A percentile compares a stretch with the other conserved stretches of the same genome.
phyloP scores from a whole-genome alignment of 1,140 invertebrate genomes.

The Drusus annulatus region DNA sequence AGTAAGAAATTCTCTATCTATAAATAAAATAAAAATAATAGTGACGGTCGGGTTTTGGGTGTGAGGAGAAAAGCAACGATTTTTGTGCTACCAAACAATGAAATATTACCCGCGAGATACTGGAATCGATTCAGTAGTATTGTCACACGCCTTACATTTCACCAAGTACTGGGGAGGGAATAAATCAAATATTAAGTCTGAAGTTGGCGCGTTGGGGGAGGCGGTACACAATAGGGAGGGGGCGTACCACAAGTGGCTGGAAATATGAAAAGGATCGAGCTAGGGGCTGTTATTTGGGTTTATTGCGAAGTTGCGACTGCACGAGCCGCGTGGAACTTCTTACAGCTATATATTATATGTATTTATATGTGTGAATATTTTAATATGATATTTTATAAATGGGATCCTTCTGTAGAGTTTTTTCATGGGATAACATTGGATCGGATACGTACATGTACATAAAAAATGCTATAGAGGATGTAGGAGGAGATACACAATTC shows the following conservation, averaged over 20 bases:
- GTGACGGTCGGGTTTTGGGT: neutral
- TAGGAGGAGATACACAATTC: too few species aligned
- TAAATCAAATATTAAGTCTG: constrained; percentile 60
- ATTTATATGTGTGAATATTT: too few species aligned
- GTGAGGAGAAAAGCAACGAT: neutral
- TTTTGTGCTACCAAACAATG: neutral
- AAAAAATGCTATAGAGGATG: too few species aligned
- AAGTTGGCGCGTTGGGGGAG: constrained; percentile 52
- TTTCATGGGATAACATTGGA: too few species aligned
- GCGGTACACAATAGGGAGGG: neutral
- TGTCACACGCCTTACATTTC: constrained; percentile 26
- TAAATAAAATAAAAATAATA: too few species aligned
- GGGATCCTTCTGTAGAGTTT: too few species aligned
- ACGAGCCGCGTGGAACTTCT: neutral
- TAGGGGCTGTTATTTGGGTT: constrained; percentile 56
- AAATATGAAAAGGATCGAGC: constrained; percentile 57
- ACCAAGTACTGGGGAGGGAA: constrained; percentile 5
- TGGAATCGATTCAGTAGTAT: constrained; percentile 31
- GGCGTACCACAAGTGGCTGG: constrained; percentile 30
- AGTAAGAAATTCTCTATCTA: too few species aligned
- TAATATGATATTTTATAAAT: too few species aligned
- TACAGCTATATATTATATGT: too few species aligned
- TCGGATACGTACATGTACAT: too few species aligned
- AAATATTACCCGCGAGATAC: constrained; percentile 16
- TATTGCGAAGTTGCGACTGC: constrained; percentile 52